Evolutionary conservation across 2,888 invertebrate genomes (phyloP).

Genomic region (Phrixothrix hirtus): DNA sequence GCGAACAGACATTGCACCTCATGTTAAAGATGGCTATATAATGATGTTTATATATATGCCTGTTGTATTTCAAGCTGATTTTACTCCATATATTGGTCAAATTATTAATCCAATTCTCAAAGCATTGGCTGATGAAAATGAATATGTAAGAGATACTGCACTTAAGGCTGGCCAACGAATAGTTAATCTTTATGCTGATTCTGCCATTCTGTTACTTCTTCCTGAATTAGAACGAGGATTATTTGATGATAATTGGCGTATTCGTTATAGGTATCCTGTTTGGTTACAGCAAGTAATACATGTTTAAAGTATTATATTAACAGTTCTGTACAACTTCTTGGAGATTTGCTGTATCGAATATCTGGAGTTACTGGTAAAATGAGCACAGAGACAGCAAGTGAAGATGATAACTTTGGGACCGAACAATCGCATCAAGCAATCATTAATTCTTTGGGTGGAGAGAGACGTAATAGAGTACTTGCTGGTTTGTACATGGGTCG

Average conservation of each 20-base stretch:
- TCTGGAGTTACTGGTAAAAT: conserved; percentile 98
- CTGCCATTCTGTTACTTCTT: conserved; percentile 87
- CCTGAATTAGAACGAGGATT: conserved; percentile 93
- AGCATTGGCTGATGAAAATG: conserved; percentile 98
- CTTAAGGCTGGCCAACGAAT: conserved; percentile 95
- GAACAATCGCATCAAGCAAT: conserved; percentile 94
- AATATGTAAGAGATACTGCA: conserved; percentile 97
- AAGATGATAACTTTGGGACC: conserved; percentile 99
- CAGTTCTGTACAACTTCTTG: conserved; percentile 92
- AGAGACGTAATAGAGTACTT: conserved; percentile 88
- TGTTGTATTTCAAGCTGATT: conserved; percentile 92
- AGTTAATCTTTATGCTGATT: conserved; percentile 94
- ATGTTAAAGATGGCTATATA: conserved; percentile 99
- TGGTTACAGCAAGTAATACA: background rate
- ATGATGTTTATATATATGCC: conserved; percentile 99
- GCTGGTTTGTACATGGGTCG: conserved; percentile 97
- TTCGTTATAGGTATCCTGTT: conserved; percentile 65
- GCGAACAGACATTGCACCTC: conserved; percentile 89
- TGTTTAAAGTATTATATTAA: conserved; percentile 36
- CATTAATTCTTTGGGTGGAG: conserved; percentile 83
- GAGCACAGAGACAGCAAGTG: conserved; percentile 97
- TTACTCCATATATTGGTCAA: conserved; percentile 86
- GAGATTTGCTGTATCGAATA: conserved; percentile 93
- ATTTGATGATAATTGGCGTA: conserved; percentile 99
- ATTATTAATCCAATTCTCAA: conserved; percentile 97